A percentile compares a stretch with the other conserved stretches of the same genome.
phyloP scores from a whole-genome alignment of 1,140 invertebrate species.

The Drosophila pallidifrons region DNA sequence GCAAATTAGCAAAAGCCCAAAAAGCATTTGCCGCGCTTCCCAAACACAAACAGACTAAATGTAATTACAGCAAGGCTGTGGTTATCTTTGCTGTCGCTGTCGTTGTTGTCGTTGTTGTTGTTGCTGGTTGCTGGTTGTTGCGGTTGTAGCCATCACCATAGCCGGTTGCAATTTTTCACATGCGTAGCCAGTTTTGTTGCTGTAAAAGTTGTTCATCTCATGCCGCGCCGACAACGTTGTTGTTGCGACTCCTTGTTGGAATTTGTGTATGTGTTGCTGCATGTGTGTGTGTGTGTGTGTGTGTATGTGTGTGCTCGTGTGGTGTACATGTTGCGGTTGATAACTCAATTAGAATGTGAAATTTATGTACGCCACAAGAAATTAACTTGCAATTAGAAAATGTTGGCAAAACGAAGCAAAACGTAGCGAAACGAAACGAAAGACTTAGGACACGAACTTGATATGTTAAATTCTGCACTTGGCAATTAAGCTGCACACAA shows the following conservation, averaged over 20 bases:
- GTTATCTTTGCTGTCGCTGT: conserved; percentile 25
- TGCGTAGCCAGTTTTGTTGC: conserved; percentile 76
- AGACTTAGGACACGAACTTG: conserved; percentile 82
- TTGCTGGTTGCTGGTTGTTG: conserved; percentile 35
- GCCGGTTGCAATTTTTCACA: conserved; percentile 74
- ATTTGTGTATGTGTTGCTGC: conserved; percentile 29
- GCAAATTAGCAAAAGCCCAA: conserved; percentile 78
- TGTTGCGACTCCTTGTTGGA: conserved; percentile 54
- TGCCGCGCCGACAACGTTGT: conserved; percentile 23
- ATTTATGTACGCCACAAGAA: conserved; percentile 83
- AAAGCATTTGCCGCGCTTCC: conserved; percentile 56
- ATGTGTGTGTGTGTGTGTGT: background rate
- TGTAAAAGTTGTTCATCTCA: conserved; percentile 79
- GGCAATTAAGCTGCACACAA: conserved; percentile 44
- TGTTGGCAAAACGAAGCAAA: conserved; percentile 49
- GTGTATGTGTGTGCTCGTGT: conserved; percentile 41
- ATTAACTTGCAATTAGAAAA: conserved; percentile 84
- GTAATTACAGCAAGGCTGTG: conserved; percentile 72
- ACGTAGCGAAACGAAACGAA: conserved; percentile 61
- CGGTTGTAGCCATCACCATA: conserved; percentile 53
- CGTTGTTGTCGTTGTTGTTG: conserved; percentile 45
- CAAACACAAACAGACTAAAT: conserved; percentile 56
- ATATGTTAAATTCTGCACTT: conserved; percentile 18
- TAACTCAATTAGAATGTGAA: conserved; percentile 84
- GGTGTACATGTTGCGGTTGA: conserved; percentile 79